Evolutionary conservation across 2,797 vertebrate species (phyloP).

Genomic region (Bovichtus diacanthus): DNA sequence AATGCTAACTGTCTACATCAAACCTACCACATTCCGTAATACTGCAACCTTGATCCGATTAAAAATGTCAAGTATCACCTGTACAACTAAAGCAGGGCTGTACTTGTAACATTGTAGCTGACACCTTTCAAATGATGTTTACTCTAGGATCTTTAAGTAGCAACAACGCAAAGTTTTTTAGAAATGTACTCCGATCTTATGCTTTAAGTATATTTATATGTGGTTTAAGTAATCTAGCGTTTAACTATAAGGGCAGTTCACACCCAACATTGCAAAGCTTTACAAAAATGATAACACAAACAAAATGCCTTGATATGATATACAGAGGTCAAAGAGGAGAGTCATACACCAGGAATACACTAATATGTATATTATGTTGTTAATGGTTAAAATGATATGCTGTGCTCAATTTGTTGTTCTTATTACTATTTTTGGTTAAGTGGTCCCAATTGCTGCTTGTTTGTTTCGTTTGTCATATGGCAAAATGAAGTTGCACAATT

Average conservation of each 20-base stretch:
- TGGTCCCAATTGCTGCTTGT: background rate
- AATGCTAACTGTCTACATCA: background rate
- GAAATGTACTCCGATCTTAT: background rate
- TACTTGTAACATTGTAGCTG: background rate
- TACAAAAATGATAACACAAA: background rate
- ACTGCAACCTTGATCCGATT: background rate
- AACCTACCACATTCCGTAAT: background rate
- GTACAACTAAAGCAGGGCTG: background rate
- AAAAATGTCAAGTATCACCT: background rate
- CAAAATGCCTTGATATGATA: background rate
- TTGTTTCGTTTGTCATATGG: background rate
- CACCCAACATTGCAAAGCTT: background rate
- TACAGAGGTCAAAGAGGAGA: background rate
- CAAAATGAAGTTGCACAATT: too few species aligned
- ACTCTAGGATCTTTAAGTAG: background rate
- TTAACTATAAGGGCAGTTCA: background rate
- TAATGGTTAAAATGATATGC: background rate
- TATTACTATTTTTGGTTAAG: background rate
- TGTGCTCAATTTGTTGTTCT: background rate
- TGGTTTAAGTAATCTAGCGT: background rate
- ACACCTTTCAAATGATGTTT: background rate
- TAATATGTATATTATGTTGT: background rate
- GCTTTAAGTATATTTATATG: background rate
- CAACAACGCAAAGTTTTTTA: background rate
- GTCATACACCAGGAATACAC: background rate